Conservation (phyloP, 2,888 invertebrate genomes). For the Drosophila paramelanica region DNA sequence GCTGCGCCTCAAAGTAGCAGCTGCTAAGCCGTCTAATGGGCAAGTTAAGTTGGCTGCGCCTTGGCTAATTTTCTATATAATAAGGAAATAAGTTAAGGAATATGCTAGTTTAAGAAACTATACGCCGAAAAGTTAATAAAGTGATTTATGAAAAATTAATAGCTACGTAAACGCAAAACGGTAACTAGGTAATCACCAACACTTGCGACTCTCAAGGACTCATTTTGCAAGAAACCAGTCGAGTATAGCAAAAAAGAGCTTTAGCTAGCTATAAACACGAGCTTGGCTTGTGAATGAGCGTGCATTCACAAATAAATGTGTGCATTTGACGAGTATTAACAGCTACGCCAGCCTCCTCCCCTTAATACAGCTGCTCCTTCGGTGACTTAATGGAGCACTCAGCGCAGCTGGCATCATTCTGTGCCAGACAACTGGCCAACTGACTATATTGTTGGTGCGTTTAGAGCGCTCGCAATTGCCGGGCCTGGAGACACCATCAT, state of each 20-base stretch:
- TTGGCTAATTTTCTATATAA: neutral
- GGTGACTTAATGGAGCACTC: slow-evolving; percentile 51
- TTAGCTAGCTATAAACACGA: neutral
- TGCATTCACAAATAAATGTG: slow-evolving; percentile 10
- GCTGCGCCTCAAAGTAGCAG: neutral
- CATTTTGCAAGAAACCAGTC: neutral
- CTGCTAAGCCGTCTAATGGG: neutral
- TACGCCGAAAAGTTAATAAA: no score
- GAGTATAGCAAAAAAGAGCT: no score
- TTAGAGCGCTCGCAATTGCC: slow-evolving; percentile 8
- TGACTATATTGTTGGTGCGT: neutral
- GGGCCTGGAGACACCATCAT: slow-evolving; percentile 34
- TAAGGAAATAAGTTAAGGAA: neutral
- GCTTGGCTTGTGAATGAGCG: slow-evolving; percentile 10
- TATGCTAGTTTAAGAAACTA: no score
- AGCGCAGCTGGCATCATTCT: slow-evolving; percentile 16
- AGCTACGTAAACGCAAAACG: neutral
- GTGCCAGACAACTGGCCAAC: neutral
- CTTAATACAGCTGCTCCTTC: neutral
- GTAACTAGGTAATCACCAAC: neutral
- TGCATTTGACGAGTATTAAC: slow-evolving; percentile 20
- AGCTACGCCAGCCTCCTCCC: neutral
- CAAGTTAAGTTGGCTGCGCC: slow-evolving; percentile 2
- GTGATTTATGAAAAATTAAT: no score
- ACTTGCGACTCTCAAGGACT: neutral